Conservation (phyloP, 2,888 invertebrate species). For the Lasioglossum pauxillum region DNA sequence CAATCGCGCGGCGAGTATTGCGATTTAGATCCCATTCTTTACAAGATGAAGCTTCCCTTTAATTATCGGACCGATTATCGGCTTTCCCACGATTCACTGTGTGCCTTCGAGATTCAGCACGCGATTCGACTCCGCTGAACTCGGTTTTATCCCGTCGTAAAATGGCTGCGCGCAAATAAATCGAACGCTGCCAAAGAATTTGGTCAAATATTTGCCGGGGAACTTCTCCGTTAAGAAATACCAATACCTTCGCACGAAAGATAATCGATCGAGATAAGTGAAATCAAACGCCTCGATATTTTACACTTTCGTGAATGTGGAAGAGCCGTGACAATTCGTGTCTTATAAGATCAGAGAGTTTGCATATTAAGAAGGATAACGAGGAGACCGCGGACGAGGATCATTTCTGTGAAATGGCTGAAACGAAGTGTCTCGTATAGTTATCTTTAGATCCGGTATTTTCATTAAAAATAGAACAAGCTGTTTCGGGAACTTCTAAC, state of each 20-base stretch:
- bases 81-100: conserved; percentile 14
- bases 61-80: conserved; percentile 36
- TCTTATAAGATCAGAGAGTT: background rate
- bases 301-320: background rate
- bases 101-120: background rate
- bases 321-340: background rate
- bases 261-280: background rate
- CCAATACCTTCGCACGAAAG: background rate
- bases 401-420: background rate
- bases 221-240: background rate
- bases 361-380: background rate
- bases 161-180: background rate
- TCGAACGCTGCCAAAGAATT: conserved; percentile 5
- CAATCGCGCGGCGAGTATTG: background rate
- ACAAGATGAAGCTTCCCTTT: conserved; percentile 16
- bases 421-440: background rate
- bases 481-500: conserved; percentile 4
- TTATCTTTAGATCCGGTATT: background rate
- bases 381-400: background rate
- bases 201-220: background rate
- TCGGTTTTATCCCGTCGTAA: background rate
- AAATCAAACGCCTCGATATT: background rate
- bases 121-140: conserved; percentile 14
- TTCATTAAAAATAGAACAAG: conserved; percentile 6
- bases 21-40: conserved; percentile 17